Conservation (phyloP, 2,888 invertebrate species). For the Acleris sparsana region DNA sequence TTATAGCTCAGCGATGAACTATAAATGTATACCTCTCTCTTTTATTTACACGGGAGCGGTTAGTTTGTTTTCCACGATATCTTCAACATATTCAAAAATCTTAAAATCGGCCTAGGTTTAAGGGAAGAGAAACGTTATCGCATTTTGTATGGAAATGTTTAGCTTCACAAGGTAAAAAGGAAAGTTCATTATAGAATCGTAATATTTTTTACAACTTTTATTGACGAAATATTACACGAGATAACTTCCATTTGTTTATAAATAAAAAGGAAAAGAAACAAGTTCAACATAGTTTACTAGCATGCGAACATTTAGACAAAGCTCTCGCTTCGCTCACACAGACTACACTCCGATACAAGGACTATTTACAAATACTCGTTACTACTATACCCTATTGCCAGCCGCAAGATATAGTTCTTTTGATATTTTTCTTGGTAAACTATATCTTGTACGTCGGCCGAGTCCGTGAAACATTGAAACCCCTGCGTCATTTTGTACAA, state of each 20-base stretch:
- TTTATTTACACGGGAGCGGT: no score
- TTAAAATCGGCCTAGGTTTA: no score
- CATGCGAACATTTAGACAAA: constrained; percentile 67
- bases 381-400: constrained; percentile 36
- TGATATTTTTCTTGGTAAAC: constrained; percentile 22
- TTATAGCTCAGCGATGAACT: no score
- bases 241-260: constrained; percentile 45
- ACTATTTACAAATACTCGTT: constrained; percentile 42
- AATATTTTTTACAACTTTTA: constrained; percentile 50
- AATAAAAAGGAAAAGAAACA: constrained; percentile 40
- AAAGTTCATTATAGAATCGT: constrained; percentile 42
- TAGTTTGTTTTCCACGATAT: no score
- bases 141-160: no score
- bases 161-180: constrained; percentile 22
- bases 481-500: not conserved
- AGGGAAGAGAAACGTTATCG: no score
- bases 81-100: no score
- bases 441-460: constrained; percentile 15
- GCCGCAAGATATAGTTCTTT: constrained; percentile 30
- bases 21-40: no score
- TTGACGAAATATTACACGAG: constrained; percentile 47
- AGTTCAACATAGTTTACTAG: constrained; percentile 50
- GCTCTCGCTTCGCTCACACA: constrained; percentile 58
- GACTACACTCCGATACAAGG: constrained; percentile 43
- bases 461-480: not conserved